Evolutionary conservation across 2,113 vertebrate species (phyloP).

Genomic region (Crotalus tigris): DNA sequence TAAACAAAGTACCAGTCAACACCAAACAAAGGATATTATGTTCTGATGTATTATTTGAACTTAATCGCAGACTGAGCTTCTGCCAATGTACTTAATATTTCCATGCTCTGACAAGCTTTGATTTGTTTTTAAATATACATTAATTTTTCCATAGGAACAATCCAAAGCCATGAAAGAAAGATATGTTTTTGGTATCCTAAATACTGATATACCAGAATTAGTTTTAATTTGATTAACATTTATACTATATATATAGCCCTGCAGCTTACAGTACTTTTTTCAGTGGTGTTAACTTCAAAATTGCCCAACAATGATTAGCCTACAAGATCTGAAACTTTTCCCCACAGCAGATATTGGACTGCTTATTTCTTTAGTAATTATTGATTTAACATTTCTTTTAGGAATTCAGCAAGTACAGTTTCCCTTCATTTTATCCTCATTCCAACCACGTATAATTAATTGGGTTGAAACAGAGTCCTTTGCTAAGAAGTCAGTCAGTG

Average conservation of each 20-base stretch:
- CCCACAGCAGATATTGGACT: background rate
- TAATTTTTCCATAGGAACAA: background rate
- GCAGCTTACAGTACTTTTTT: background rate
- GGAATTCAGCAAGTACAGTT: background rate
- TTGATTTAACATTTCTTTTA: background rate
- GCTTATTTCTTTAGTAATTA: background rate
- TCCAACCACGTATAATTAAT: background rate
- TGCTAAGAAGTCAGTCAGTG: background rate
- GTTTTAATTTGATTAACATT: background rate
- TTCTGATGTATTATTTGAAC: background rate
- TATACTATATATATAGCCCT: background rate
- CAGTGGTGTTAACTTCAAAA: background rate
- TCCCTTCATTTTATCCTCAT: background rate
- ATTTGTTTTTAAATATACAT: background rate
- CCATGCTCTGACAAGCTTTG: background rate
- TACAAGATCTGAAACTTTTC: background rate
- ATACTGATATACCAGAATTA: background rate
- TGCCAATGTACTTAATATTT: background rate
- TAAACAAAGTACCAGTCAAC: background rate
- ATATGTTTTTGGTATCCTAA: background rate
- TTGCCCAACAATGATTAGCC: background rate
- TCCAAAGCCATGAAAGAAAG: background rate
- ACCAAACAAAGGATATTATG: background rate
- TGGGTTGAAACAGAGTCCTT: background rate
- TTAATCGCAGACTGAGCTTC: background rate